These are phyloP conservation scores for Orchestia grillus DNA, from an alignment of 1,140 invertebrate species.

Conservation along the genomic window DNA sequence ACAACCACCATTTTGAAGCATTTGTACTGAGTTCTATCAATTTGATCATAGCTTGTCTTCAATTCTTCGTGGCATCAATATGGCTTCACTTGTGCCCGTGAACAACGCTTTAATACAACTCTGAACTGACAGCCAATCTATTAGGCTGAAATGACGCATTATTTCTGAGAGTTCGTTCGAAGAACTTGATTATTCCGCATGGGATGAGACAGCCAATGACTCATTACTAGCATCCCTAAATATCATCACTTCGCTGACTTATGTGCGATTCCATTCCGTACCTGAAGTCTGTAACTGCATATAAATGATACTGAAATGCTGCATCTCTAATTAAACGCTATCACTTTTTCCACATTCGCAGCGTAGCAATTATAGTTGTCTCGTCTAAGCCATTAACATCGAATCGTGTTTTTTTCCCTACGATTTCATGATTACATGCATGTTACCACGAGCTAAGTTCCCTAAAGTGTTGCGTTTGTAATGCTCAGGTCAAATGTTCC, in stretches of 20 bases:
- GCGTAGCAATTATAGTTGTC: background rate
- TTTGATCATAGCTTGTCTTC: too few relatives aligned
- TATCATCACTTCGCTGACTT: background rate
- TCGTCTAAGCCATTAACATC: background rate
- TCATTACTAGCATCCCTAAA: background rate
- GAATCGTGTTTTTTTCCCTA: background rate
- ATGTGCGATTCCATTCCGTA: background rate
- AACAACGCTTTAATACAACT: too few relatives aligned
- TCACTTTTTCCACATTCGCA: background rate
- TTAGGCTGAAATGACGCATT: too few relatives aligned
- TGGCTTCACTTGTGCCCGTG: too few relatives aligned
- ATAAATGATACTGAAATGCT: background rate
- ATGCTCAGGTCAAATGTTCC: background rate
- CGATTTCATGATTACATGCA: background rate
- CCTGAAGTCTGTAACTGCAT: background rate
- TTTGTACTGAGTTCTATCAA: too few relatives aligned
- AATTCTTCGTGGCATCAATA: too few relatives aligned
- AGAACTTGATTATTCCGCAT: too few relatives aligned
- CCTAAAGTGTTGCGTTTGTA: background rate
- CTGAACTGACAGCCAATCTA: too few relatives aligned
- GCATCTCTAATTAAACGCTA: background rate
- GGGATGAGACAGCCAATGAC: too few relatives aligned
- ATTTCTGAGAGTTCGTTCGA: too few relatives aligned
- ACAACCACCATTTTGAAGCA: too few relatives aligned
- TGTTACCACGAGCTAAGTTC: background rate